These are phyloP conservation scores for Scaptomyza cyrtandrae DNA, from an alignment of 2,888 invertebrate genomes.

Conservation along the genomic window DNA sequence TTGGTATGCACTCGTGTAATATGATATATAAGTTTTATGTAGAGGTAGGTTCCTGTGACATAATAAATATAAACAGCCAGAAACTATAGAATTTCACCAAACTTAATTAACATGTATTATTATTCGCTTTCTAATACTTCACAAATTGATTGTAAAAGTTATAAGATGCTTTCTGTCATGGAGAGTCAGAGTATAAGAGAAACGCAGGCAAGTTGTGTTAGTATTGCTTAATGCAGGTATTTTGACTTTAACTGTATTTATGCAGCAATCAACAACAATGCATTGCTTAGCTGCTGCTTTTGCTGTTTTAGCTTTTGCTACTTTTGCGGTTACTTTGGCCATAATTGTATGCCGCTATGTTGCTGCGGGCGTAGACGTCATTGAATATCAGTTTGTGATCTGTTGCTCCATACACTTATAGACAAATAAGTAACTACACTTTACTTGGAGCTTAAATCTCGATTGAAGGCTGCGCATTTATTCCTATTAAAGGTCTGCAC, in stretches of 20 bases:
- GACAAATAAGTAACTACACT: not conserved
- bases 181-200: constrained; percentile 6
- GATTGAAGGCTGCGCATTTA: no score
- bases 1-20: constrained; percentile 20
- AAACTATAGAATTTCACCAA: no score
- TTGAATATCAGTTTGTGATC: constrained; percentile 30
- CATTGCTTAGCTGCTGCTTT: constrained; percentile 27
- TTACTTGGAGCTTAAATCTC: no score
- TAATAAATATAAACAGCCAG: not conserved
- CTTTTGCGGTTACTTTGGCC: constrained; percentile 55
- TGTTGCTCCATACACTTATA: constrained; percentile 4
- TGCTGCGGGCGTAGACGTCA: constrained; percentile 44
- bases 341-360: constrained; percentile 58
- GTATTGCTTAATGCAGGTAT: constrained; percentile 52
- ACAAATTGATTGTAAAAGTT: not conserved
- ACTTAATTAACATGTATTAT: not conserved
- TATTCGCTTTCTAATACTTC: not conserved
- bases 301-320: constrained; percentile 34
- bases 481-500: no score
- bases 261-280: constrained; percentile 64
- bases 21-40: constrained; percentile 2
- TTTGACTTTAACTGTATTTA: constrained; percentile 73
- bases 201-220: constrained; percentile 37
- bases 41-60: not conserved
- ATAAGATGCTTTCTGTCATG: not conserved